Evolutionary conservation across 1,140 invertebrate genomes (phyloP).

Genomic region (Drosophila setifemur): DNA sequence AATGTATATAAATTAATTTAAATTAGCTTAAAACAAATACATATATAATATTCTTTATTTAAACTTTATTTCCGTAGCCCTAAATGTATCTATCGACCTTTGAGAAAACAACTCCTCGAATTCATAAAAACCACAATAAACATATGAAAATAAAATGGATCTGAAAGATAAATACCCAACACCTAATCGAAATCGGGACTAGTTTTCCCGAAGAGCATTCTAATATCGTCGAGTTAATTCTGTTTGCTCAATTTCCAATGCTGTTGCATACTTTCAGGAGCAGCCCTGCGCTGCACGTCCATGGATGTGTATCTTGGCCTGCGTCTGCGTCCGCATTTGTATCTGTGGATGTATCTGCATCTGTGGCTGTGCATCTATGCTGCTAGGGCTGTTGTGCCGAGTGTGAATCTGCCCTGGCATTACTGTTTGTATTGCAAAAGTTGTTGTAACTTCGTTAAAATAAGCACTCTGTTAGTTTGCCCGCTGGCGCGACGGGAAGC

Average conservation of each 20-base stretch:
- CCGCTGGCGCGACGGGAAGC: conserved; percentile 62
- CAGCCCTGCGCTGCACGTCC: conserved; percentile 41
- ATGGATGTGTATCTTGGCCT: conserved; percentile 23
- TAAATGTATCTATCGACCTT: no score
- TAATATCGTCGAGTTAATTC: background rate
- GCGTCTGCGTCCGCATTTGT: background rate
- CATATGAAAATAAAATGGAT: no score
- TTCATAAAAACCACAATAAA: no score
- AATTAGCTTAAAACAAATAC: no score
- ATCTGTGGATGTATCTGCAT: conserved; percentile 2
- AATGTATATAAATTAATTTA: no score
- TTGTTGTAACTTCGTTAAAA: conserved; percentile 80
- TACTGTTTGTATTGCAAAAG: conserved; percentile 79
- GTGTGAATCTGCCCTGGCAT: conserved; percentile 78
- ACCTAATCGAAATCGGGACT: no score
- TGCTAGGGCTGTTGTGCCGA: conserved; percentile 60
- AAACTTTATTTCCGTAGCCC: no score
- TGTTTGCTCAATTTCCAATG: conserved; percentile 1
- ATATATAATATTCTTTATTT: no score
- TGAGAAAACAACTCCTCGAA: no score
- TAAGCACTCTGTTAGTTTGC: conserved; percentile 78
- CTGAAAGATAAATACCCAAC: no score
- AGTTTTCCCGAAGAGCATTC: conserved; percentile 24
- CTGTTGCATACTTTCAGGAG: conserved; percentile 65
- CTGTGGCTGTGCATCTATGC: conserved; percentile 21